Conservation (phyloP, 2,888 invertebrate species). For the Gandaritis pyraliata region DNA sequence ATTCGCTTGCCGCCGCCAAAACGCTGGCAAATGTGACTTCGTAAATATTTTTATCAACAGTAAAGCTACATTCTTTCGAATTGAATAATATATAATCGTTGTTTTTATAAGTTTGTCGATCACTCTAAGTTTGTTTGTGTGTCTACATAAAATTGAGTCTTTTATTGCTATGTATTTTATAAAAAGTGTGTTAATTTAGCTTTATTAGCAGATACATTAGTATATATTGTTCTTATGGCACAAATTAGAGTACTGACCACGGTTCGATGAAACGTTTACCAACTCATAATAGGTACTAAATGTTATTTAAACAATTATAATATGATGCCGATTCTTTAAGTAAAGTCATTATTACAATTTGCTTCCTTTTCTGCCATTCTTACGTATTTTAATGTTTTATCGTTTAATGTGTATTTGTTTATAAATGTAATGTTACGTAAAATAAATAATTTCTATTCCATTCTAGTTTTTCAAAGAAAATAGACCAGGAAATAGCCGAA, state of each 20-base stretch:
- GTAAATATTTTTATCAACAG: conserved; percentile 42
- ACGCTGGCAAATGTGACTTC: conserved; percentile 41
- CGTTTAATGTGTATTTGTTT: too few species aligned
- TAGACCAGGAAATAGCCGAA: conserved; percentile 47
- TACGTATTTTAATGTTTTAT: too few species aligned
- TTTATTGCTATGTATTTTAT: too few species aligned
- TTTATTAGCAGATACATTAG: too few species aligned
- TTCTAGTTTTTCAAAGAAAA: conserved; percentile 37
- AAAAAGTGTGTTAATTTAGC: too few species aligned
- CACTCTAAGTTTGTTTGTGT: background rate
- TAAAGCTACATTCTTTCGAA: conserved; percentile 24
- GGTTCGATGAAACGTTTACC: background rate
- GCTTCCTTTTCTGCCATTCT: too few species aligned
- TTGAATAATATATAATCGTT: conserved; percentile 25
- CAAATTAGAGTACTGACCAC: too few species aligned
- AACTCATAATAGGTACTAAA: too few species aligned
- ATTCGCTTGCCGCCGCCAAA: conserved; percentile 46
- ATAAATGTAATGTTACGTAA: too few species aligned
- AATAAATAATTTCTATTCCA: too few species aligned
- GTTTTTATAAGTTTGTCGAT: conserved; percentile 18
- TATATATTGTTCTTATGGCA: too few species aligned
- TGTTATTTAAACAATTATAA: background rate
- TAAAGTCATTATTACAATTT: background rate
- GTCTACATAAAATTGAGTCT: background rate
- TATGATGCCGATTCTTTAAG: background rate